These are phyloP conservation scores for Astatoreochromis straeleni DNA, from an alignment of 2,113 vertebrate species.

Conservation along the genomic window DNA sequence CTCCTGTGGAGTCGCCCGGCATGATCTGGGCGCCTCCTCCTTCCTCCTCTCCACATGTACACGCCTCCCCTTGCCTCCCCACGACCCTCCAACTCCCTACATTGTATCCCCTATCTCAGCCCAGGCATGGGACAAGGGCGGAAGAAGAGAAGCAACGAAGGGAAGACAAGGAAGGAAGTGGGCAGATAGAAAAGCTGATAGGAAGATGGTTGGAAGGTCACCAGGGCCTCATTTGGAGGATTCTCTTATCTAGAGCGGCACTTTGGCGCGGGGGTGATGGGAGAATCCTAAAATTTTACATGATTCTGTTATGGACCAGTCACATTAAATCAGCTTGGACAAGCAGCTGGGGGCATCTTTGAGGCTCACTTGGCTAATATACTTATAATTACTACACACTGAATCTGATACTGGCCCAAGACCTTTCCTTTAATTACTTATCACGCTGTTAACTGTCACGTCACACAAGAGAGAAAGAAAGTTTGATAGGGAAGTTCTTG, in stretches of 20 bases:
- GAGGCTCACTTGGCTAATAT: background rate
- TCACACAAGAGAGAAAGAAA: background rate
- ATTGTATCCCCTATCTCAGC: background rate
- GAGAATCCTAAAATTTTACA: background rate
- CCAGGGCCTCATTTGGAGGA: background rate
- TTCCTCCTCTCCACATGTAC: slow-evolving; percentile 12
- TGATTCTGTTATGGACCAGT: background rate
- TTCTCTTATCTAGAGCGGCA: background rate
- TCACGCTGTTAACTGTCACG: background rate
- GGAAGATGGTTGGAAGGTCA: background rate
- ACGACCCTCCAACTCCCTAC: background rate
- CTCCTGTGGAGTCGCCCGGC: slow-evolving; percentile 47
- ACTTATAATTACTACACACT: background rate
- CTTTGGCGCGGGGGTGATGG: background rate
- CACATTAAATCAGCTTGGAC: background rate
- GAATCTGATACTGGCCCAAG: background rate
- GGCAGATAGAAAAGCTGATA: background rate
- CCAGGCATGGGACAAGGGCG: slow-evolving; percentile 7
- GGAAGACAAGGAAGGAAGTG: background rate
- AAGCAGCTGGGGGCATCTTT: background rate
- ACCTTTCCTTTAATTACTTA: background rate
- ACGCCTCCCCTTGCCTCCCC: background rate
- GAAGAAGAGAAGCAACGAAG: background rate
- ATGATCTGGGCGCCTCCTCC: slow-evolving; percentile 51
- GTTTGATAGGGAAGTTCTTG: background rate